Percentiles rank a stretch among this genome's conserved stretches.
Conservation (phyloP, 2,113 vertebrate genomes). For the Leptosomus discolor region DNA sequence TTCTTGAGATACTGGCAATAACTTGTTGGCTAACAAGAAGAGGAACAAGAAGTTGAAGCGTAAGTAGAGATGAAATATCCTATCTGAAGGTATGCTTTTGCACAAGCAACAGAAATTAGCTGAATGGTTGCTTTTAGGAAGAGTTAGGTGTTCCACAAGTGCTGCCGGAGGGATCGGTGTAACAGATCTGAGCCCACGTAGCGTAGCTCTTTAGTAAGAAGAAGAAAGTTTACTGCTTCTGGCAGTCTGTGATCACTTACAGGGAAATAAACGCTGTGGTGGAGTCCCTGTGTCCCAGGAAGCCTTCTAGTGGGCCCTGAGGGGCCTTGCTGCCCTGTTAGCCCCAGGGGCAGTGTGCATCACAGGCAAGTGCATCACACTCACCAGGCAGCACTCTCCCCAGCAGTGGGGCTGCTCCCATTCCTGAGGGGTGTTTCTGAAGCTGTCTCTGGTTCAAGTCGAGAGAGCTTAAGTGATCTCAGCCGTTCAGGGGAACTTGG, state of each 20-base stretch:
- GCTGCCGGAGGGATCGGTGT: background rate
- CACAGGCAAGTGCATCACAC: rapidly evolving
- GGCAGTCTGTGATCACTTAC: background rate
- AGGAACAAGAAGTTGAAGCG: background rate
- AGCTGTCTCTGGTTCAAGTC: background rate
- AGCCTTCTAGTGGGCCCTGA: background rate
- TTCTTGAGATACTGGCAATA: background rate
- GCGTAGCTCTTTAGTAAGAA: background rate
- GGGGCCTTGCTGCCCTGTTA: background rate
- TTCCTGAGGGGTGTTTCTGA: background rate
- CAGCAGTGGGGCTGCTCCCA: rapidly evolving
- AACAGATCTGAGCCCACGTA: background rate
- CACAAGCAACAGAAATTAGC: background rate
- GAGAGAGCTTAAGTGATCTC: background rate
- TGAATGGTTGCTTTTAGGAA: background rate
- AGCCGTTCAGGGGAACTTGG: background rate
- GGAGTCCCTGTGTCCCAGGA: background rate
- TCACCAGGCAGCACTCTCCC: background rate
- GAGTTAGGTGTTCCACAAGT: background rate
- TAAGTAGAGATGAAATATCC: background rate
- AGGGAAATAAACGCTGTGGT: background rate
- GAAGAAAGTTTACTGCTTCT: background rate
- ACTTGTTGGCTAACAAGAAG: background rate
- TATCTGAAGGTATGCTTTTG: background rate
- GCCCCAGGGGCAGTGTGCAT: background rate